Evolutionary conservation across 2,113 vertebrate species (phyloP).

Genomic region (Microcebus murinus): DNA sequence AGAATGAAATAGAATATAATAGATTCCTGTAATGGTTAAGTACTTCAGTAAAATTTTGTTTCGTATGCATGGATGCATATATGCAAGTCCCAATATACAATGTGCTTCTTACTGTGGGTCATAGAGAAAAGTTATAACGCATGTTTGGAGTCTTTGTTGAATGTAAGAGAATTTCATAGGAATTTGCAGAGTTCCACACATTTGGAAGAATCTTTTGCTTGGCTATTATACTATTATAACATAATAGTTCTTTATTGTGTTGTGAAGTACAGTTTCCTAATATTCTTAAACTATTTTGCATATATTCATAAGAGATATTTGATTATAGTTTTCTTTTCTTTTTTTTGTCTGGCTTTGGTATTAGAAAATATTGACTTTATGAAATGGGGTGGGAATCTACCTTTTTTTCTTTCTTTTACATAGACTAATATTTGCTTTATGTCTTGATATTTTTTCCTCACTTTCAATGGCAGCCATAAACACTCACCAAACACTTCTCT

Average conservation of each 20-base stretch:
- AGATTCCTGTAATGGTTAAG: not conserved
- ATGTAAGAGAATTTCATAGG: not conserved
- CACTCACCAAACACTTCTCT: not conserved
- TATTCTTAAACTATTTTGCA: not conserved
- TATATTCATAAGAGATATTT: not conserved
- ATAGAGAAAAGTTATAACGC: not conserved
- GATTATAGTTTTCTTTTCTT: not conserved
- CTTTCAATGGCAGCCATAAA: not conserved
- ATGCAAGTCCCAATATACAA: not conserved
- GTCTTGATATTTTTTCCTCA: not conserved
- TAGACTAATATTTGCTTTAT: not conserved
- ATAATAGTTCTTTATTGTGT: not conserved
- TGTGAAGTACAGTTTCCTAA: not conserved
- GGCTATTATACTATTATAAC: not conserved
- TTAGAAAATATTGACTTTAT: not conserved
- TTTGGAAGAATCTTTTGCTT: not conserved
- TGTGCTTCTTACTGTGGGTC: not conserved
- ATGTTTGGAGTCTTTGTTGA: not conserved
- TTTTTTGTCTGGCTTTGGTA: not conserved
- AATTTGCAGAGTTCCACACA: not conserved
- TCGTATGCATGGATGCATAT: not conserved
- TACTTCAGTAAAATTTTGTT: not conserved
- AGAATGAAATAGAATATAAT: not conserved
- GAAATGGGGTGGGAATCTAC: not conserved
- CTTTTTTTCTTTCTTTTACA: not conserved